Percentiles rank a stretch among this genome's conserved stretches.
Evolutionary conservation across 2,888 invertebrate genomes (phyloP).

Genomic region (Meiosimyza platycephala): DNA sequence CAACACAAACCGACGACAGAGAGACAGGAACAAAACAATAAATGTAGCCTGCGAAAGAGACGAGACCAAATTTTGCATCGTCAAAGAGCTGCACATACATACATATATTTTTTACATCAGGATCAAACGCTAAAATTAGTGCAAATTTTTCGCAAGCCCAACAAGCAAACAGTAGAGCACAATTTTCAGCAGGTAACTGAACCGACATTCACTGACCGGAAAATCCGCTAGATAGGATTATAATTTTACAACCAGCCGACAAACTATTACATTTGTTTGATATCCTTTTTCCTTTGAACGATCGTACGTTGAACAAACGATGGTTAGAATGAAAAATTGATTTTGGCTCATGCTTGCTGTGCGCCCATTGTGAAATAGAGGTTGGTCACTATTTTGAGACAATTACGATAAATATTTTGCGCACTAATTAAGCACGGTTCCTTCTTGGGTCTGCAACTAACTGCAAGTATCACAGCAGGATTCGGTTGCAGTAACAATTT

Average conservation of each 20-base stretch:
- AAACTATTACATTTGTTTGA: not conserved
- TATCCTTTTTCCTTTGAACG: slow-evolving; percentile 5
- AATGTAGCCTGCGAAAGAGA: slow-evolving; percentile 28
- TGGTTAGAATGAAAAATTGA: slow-evolving; percentile 13
- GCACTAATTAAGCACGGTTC: slow-evolving; percentile 58
- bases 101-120: slow-evolving; percentile 30
- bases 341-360: slow-evolving; percentile 12
- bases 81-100: not conserved
- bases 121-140: slow-evolving; percentile 56
- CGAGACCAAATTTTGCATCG: not conserved
- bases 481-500: not conserved
- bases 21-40: slow-evolving; percentile 41
- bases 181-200: not conserved
- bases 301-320: not conserved
- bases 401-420: slow-evolving; percentile 64
- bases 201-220: slow-evolving; percentile 52
- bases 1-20: slow-evolving; percentile 12
- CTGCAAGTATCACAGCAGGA: slow-evolving; percentile 9
- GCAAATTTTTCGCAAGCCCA: slow-evolving; percentile 44
- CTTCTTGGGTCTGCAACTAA: not conserved
- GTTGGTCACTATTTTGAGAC: slow-evolving; percentile 36
- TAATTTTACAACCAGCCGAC: slow-evolving; percentile 39
- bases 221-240: slow-evolving; percentile 61
- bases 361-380: slow-evolving; percentile 11
- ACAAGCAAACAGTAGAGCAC: not conserved